Percentiles rank a stretch among this genome's conserved stretches.
phyloP scores from a whole-genome alignment of 2,113 vertebrate genomes.

The Ciconia maguari region DNA sequence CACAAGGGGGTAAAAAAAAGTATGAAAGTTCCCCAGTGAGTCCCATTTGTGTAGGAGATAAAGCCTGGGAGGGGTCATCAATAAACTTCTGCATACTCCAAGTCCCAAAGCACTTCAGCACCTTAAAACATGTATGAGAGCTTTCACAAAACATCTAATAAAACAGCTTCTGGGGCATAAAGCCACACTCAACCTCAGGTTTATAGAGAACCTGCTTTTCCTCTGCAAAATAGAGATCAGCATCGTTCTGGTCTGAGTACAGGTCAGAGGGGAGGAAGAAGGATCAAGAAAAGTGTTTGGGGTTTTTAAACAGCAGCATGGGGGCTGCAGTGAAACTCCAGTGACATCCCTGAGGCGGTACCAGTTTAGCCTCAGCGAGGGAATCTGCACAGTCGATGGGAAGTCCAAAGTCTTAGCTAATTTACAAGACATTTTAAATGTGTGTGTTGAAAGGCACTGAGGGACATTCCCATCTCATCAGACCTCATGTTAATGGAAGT shows the following conservation, averaged over 20 bases:
- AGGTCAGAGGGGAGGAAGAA: neutral
- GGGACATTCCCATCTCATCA: neutral
- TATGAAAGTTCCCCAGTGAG: neutral
- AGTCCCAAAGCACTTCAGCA: neutral
- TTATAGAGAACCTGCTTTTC: neutral
- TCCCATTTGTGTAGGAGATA: neutral
- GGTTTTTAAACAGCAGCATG: neutral
- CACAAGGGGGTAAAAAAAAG: neutral
- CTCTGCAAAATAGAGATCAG: neutral
- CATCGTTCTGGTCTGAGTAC: neutral
- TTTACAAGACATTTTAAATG: conserved; percentile 3
- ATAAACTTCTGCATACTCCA: neutral
- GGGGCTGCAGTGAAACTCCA: neutral
- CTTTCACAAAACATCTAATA: neutral
- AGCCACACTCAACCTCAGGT: neutral
- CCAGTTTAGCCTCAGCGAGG: neutral
- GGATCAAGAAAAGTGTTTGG: neutral
- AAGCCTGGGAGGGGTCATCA: neutral
- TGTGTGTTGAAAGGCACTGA: conserved; percentile 17
- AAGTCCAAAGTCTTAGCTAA: neutral
- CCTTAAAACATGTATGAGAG: neutral
- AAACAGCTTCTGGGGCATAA: neutral
- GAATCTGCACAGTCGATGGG: neutral
- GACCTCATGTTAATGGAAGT: neutral
- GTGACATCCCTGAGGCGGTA: accelerated